phyloP scores from a whole-genome alignment of 1,140 invertebrate species.

The Vollenhovia emeryi region DNA sequence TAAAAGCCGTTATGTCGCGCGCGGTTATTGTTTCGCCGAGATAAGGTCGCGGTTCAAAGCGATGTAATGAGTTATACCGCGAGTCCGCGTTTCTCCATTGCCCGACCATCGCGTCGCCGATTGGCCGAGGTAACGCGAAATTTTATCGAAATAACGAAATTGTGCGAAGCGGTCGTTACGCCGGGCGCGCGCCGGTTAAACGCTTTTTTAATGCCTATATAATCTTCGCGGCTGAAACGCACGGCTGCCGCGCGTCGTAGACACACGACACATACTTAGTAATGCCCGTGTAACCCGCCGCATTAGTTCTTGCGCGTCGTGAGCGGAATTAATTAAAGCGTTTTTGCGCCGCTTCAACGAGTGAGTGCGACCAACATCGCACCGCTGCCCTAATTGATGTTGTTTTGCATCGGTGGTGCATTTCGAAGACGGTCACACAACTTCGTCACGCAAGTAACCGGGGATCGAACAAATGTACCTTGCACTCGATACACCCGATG shows the following conservation, averaged over 20 bases:
- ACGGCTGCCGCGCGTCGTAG: slow-evolving; percentile 22
- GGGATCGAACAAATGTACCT: slow-evolving; percentile 14
- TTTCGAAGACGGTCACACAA: slow-evolving; percentile 53
- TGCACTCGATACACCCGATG: background rate
- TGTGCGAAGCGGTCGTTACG: slow-evolving; percentile 28
- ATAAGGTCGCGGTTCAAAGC: slow-evolving; percentile 29
- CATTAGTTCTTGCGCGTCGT: slow-evolving; percentile 71
- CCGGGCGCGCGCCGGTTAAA: slow-evolving; percentile 16
- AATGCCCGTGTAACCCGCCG: slow-evolving; percentile 66
- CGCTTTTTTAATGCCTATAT: slow-evolving; percentile 49
- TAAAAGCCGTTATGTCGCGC: slow-evolving; percentile 9
- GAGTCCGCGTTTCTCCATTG: background rate
- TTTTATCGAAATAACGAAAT: slow-evolving; percentile 43
- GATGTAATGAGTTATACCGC: slow-evolving; percentile 25
- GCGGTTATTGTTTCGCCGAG: slow-evolving; percentile 27
- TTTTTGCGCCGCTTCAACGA: slow-evolving; percentile 71
- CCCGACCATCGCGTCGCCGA: background rate
- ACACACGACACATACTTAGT: slow-evolving; percentile 65
- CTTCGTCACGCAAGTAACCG: slow-evolving; percentile 32
- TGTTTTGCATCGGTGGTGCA: slow-evolving; percentile 70
- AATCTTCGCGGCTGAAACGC: slow-evolving; percentile 40
- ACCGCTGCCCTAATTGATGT: slow-evolving; percentile 73
- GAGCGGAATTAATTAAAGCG: slow-evolving; percentile 78
- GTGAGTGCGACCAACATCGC: slow-evolving; percentile 71
- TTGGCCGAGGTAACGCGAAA: background rate